Percentiles rank a stretch among this genome's conserved stretches.
phyloP scores from a whole-genome alignment of 2,797 vertebrate species.

The Thunnus albacares region DNA sequence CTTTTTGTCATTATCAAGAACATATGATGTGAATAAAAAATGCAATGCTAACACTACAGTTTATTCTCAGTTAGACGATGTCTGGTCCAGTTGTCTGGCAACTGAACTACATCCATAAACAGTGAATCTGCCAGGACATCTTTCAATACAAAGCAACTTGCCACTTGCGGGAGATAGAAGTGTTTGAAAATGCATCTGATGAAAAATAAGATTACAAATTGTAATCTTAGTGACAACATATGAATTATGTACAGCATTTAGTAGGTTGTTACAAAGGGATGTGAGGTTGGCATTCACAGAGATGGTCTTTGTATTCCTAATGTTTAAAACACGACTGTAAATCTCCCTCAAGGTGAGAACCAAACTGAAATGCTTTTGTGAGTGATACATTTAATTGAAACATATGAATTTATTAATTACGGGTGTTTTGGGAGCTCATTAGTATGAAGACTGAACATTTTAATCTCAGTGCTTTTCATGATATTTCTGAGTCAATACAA shows the following conservation, averaged over 20 bases:
- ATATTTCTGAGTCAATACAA: slow-evolving; percentile 18
- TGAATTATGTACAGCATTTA: slow-evolving; percentile 24
- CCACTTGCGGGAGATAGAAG: slow-evolving; percentile 12
- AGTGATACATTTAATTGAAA: slow-evolving; percentile 44
- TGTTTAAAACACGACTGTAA: slow-evolving; percentile 38
- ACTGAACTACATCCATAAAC: not conserved
- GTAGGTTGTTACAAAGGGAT: not conserved
- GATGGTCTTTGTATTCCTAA: slow-evolving; percentile 25
- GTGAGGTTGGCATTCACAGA: slow-evolving; percentile 3
- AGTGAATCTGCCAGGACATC: not conserved
- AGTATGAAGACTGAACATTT: slow-evolving; percentile 42
- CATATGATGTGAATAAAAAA: not conserved
- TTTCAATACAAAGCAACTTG: slow-evolving; percentile 24
- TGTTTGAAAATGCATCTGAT: slow-evolving; percentile 26
- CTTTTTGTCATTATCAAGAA: not conserved
- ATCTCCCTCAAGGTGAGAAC: slow-evolving; percentile 33
- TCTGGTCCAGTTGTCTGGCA: not conserved
- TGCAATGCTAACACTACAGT: not conserved
- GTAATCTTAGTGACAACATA: slow-evolving; percentile 20
- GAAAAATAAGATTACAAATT: slow-evolving; percentile 39
- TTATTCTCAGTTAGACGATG: not conserved
- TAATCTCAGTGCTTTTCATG: slow-evolving; percentile 5
- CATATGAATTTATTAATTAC: slow-evolving; percentile 39
- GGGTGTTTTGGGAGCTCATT: slow-evolving; percentile 46
- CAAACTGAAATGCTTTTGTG: slow-evolving; percentile 30